Percentiles rank a stretch among this genome's conserved stretches.
Evolutionary conservation across 1,140 invertebrate species (phyloP).

Genomic region (Calosoma granatense): DNA sequence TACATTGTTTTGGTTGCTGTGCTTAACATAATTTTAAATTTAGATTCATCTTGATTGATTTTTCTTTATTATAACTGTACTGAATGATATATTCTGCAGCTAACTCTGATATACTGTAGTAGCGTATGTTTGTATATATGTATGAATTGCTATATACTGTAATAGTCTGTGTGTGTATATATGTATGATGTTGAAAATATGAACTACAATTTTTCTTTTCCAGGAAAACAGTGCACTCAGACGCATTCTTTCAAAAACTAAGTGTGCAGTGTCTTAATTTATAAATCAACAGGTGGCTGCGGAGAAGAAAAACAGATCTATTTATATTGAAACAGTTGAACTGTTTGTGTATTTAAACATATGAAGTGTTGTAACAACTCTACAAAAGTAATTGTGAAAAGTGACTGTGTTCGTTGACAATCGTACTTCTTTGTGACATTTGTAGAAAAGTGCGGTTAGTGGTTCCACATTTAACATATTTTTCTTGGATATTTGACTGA

Average conservation of each 20-base stretch:
- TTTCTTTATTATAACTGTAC: no score
- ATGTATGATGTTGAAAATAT: no score
- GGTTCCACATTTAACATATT: neutral
- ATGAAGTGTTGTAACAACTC: conserved; percentile 27
- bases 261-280: neutral
- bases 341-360: neutral
- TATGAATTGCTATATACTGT: neutral
- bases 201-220: no score
- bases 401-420: neutral
- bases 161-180: no score
- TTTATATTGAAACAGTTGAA: neutral
- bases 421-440: neutral
- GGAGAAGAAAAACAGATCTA: neutral
- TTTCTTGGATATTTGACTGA: no score
- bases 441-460: neutral
- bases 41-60: no score
- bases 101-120: no score
- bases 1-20: no score
- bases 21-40: no score
- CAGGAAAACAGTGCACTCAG: neutral
- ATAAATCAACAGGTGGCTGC: neutral
- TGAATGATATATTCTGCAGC: no score
- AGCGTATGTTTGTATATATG: no score
- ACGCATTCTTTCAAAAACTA: neutral
- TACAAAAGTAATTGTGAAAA: conserved; percentile 20